Evolutionary conservation across 2,113 vertebrate species (phyloP).

Genomic region (Macrotus californicus): DNA sequence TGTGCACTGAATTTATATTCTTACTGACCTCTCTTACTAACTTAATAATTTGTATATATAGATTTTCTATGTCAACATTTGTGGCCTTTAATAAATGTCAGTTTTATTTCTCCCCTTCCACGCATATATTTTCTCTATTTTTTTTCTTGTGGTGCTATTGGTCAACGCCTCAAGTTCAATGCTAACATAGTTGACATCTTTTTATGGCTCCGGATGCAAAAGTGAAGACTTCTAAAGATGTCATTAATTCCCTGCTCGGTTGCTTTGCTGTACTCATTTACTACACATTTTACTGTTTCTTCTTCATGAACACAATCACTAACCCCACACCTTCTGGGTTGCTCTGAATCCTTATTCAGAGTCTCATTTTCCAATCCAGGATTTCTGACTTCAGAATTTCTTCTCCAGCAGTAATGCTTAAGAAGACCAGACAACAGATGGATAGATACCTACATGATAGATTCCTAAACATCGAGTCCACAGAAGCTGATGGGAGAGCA

Average conservation of each 20-base stretch:
- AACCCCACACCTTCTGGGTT: background rate
- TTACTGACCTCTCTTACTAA: background rate
- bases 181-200: background rate
- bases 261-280: background rate
- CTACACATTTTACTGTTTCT: background rate
- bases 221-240: background rate
- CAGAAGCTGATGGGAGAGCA: background rate
- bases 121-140: background rate
- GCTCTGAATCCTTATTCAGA: background rate
- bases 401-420: background rate
- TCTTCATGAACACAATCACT: background rate
- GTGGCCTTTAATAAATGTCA: background rate
- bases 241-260: background rate
- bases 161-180: background rate
- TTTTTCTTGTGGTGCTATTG: background rate
- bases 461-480: background rate
- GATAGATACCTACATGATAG: background rate
- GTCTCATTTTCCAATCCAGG: background rate
- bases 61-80: background rate
- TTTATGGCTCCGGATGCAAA: background rate
- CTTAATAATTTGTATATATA: slow-evolving; percentile 14
- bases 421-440: background rate
- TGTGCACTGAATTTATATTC: background rate
- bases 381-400: background rate
- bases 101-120: slow-evolving; percentile 2